Base-by-base conservation (phyloP, 2,888 invertebrate species). In the Empis livida region DNA sequence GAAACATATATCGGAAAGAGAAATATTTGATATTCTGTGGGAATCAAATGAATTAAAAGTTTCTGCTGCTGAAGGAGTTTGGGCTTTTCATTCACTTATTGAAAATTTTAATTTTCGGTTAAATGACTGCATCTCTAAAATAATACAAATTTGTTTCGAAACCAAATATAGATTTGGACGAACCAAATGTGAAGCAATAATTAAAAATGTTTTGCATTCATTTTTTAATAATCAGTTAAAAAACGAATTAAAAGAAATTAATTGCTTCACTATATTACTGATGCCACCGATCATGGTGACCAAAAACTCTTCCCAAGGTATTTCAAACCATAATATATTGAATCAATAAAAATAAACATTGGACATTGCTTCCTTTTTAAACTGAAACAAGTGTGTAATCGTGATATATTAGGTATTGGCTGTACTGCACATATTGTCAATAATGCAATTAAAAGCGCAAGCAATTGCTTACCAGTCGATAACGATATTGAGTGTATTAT, bases 361-460 rank as follows among this genome's bases (percentile, higher is more conserved):
- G 20, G 20, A 20, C 5, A 20, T 20, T 20, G 20, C 20, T 20
- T 20, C 20, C 13, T 32, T 10, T 32, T 32, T 32, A 32, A 32
- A 32, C 32, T 32, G 13, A 32, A 32, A 32, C 32, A 32, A 32
- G 9, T 3, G 4, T 32, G 32, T 32, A 32, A 32, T 32, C 32
- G 32, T 32, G 9, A 30, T 32, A 14, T 43, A 13, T 42, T 42
- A 14, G 42, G 42, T n/a, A 43, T 43, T 43, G 43, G 43, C 10
- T 20, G 43, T 15, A 13, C 13, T 30, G 31, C 16, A 11, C 43
- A 43, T 43, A 43, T 43, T 14, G 15, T 43, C 6, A 43, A 43
- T 16, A 43, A 42, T 42, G 42, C 42, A 27, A 23, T 23, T 42
- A 42, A 14, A 42, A 42, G n/a, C 14, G 42, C 30, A 10, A 23